These are phyloP conservation scores for Tenebrosternarchus preto DNA, from an alignment of 2,113 vertebrate genomes.

Conservation along the genomic window DNA sequence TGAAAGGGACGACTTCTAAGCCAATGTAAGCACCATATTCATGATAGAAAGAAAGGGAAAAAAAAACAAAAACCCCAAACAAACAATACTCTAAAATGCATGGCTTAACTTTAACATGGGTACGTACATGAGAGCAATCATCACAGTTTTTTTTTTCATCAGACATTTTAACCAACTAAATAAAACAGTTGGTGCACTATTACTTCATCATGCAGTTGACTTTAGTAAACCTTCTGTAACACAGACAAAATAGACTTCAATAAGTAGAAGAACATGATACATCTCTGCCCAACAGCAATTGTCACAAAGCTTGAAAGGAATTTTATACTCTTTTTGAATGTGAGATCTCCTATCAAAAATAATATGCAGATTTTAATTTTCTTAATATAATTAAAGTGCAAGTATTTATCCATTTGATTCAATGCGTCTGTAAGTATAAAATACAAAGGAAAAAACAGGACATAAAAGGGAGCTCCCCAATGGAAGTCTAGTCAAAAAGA, in stretches of 20 bases:
- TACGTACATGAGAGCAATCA: conserved; percentile 76
- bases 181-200: conserved; percentile 75
- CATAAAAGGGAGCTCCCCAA: too few relatives aligned
- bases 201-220: conserved; percentile 82
- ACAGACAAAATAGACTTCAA: conserved; percentile 83
- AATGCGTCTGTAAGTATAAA: conserved; percentile 84
- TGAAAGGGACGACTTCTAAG: conserved; percentile 72
- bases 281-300: conserved; percentile 78
- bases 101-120: conserved; percentile 71
- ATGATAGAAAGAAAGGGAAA: conserved; percentile 75
- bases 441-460: conserved; percentile 80
- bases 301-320: conserved; percentile 78
- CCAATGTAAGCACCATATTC: conserved; percentile 81
- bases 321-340: conserved; percentile 77
- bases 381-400: conserved; percentile 85
- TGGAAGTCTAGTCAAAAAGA: too few relatives aligned
- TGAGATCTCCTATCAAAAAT: conserved; percentile 84
- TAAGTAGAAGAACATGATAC: conserved; percentile 76
- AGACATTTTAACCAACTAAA: conserved; percentile 78
- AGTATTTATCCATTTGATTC: conserved; percentile 81
- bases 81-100: conserved; percentile 65
- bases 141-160: conserved; percentile 76
- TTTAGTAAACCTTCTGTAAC: conserved; percentile 82
- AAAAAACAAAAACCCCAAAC: conserved; percentile 63
- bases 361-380: conserved; percentile 80